These are phyloP conservation scores for Onthophagus taurus DNA, from an alignment of 1,140 invertebrate genomes.

Conservation along the genomic window DNA sequence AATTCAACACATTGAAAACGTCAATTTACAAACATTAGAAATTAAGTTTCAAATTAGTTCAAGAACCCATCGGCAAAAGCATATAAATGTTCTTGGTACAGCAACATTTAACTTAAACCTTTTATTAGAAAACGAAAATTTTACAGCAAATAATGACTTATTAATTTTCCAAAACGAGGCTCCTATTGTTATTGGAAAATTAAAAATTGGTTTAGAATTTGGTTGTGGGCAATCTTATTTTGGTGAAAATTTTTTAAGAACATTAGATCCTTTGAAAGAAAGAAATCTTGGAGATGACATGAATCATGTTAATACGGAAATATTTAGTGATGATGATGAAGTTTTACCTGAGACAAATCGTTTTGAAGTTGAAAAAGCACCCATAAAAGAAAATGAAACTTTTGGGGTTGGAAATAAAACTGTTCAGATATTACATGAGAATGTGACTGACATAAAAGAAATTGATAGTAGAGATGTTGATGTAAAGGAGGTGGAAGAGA, in stretches of 20 bases:
- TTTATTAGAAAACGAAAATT: slow-evolving; percentile 22
- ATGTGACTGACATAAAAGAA: slow-evolving; percentile 8
- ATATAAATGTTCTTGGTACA: slow-evolving; percentile 20
- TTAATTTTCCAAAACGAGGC: slow-evolving; percentile 22
- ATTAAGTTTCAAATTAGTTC: slow-evolving; percentile 28
- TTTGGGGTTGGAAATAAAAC: slow-evolving; percentile 5
- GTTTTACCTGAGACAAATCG: slow-evolving; percentile 14
- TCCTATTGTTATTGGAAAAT: slow-evolving; percentile 25
- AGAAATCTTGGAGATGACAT: too few relatives aligned
- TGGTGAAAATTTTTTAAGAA: slow-evolving; percentile 42
- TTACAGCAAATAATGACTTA: slow-evolving; percentile 23
- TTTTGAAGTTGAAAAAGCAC: slow-evolving; percentile 30
- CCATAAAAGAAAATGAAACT: slow-evolving; percentile 10
- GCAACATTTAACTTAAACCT: slow-evolving; percentile 28
- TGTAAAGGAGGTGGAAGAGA: too few relatives aligned
- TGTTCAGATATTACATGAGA: not conserved
- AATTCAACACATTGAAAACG: slow-evolving; percentile 21
- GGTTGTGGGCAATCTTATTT: slow-evolving; percentile 41
- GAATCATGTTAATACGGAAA: too few relatives aligned
- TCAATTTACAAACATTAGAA: slow-evolving; percentile 23
- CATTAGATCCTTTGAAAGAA: too few relatives aligned
- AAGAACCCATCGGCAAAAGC: slow-evolving; percentile 28
- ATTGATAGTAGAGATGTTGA: too few relatives aligned
- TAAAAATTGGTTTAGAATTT: slow-evolving; percentile 41
- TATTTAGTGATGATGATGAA: too few relatives aligned